Conservation (phyloP, 2,113 vertebrate genomes). For the Lichenostomus cassidix region DNA sequence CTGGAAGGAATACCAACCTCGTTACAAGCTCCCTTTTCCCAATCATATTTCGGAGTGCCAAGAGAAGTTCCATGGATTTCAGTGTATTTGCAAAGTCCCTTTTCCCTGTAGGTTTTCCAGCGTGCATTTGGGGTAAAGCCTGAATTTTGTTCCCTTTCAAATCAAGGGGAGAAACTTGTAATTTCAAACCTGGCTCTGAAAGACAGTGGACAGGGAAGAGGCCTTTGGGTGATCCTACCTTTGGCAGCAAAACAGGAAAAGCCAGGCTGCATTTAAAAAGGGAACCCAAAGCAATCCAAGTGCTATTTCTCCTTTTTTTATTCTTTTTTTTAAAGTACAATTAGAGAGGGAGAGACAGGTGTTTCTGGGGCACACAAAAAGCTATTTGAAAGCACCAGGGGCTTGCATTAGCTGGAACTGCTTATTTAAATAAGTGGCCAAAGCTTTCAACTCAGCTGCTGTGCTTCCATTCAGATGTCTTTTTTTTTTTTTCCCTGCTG, state of each 20-base stretch:
- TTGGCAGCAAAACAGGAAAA: not conserved
- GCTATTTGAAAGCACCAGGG: slow-evolving; percentile 4
- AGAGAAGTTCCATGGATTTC: not conserved
- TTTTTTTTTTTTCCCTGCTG: not conserved
- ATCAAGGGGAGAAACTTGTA: not conserved
- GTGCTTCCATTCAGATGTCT: not conserved
- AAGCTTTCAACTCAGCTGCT: slow-evolving; percentile 41
- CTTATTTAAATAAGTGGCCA: slow-evolving; percentile 53
- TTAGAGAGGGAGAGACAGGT: not conserved
- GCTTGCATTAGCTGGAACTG: slow-evolving; percentile 6
- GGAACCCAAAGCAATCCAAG: not conserved
- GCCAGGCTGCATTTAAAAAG: not conserved
- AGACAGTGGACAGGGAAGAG: not conserved
- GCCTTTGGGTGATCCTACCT: not conserved
- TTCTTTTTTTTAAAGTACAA: not conserved
- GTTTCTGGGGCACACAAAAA: slow-evolving; percentile 7
- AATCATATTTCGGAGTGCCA: not conserved
- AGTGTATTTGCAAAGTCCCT: not conserved
- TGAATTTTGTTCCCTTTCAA: not conserved
- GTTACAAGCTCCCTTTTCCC: not conserved
- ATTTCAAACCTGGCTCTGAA: not conserved
- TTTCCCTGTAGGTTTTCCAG: not conserved
- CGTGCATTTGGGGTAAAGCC: not conserved
- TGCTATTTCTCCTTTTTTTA: not conserved
- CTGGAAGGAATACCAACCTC: not conserved